These are phyloP conservation scores for Pangasius macronema DNA, from an alignment of 2,797 vertebrate species.

Conservation along the genomic window DNA sequence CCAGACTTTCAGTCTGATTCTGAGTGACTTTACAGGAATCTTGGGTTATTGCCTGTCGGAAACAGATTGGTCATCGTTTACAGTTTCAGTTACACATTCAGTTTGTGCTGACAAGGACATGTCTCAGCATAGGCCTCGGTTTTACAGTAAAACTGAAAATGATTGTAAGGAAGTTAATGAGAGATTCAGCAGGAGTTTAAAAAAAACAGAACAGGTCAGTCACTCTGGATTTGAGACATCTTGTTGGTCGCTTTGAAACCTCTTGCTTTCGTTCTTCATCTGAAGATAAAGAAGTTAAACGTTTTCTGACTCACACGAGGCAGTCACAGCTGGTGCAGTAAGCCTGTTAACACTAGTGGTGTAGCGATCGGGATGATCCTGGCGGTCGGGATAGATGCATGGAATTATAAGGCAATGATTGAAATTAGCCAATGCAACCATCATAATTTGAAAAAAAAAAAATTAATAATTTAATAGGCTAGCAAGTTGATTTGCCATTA, in stretches of 20 bases:
- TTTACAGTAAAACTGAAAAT: constrained; percentile 21
- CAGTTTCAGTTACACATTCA: constrained; percentile 18
- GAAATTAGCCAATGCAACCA: not conserved
- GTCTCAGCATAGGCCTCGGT: constrained; percentile 7
- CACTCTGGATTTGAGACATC: not conserved
- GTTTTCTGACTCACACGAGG: not conserved
- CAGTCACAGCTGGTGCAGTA: not conserved
- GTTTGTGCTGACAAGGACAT: constrained; percentile 16
- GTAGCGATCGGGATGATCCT: not conserved
- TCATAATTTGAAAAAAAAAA: not conserved
- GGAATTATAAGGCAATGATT: no score
- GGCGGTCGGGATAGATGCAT: not conserved
- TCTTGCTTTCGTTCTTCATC: not conserved
- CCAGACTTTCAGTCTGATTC: constrained; percentile 13
- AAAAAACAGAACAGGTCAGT: not conserved
- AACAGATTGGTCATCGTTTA: constrained; percentile 37
- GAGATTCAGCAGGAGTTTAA: not conserved
- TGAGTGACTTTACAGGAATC: constrained; percentile 32
- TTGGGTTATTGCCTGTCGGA: not conserved
- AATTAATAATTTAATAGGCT: no score
- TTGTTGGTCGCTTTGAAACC: not conserved
- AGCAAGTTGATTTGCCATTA: not conserved
- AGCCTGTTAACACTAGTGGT: not conserved
- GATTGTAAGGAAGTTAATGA: not conserved
- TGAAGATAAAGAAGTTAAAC: not conserved